Percentiles rank a stretch among this genome's conserved stretches.
Evolutionary conservation across 2,113 vertebrate species (phyloP).

Genomic region (Bubo blakistoni): DNA sequence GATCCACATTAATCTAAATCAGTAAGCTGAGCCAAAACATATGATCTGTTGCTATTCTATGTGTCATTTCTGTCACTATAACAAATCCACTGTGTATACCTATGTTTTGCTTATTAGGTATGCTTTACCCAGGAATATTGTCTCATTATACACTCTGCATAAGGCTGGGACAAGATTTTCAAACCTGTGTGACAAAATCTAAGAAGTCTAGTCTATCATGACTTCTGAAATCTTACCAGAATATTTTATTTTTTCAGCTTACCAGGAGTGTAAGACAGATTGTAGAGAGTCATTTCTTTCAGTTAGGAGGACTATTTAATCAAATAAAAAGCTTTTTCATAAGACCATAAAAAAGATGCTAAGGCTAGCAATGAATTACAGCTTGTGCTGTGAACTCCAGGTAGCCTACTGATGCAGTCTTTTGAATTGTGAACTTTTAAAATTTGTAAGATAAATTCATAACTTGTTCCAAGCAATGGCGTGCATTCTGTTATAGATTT

Average conservation of each 20-base stretch:
- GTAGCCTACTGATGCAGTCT: not conserved
- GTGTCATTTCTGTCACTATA: not conserved
- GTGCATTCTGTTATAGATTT: not conserved
- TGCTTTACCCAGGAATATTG: not conserved
- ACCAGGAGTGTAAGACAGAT: not conserved
- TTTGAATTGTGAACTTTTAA: not conserved
- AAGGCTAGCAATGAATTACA: not conserved
- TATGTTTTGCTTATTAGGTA: not conserved
- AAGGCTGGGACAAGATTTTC: not conserved
- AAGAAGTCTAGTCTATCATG: not conserved
- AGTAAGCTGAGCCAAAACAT: not conserved
- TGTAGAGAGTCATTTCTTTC: not conserved
- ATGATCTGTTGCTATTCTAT: not conserved
- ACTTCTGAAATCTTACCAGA: not conserved
- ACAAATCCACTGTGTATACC: not conserved
- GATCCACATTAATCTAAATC: not conserved
- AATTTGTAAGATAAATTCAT: not conserved
- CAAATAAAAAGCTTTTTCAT: not conserved
- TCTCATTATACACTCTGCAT: not conserved
- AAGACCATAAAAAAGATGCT: not conserved
- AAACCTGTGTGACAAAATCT: not conserved
- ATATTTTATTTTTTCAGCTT: not conserved
- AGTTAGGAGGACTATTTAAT: slow-evolving; percentile 36
- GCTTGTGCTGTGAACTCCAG: not conserved
- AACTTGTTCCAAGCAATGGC: not conserved